These are phyloP conservation scores for Heteronetta atricapilla DNA, from an alignment of 2,113 vertebrate genomes.

Conservation along the genomic window DNA sequence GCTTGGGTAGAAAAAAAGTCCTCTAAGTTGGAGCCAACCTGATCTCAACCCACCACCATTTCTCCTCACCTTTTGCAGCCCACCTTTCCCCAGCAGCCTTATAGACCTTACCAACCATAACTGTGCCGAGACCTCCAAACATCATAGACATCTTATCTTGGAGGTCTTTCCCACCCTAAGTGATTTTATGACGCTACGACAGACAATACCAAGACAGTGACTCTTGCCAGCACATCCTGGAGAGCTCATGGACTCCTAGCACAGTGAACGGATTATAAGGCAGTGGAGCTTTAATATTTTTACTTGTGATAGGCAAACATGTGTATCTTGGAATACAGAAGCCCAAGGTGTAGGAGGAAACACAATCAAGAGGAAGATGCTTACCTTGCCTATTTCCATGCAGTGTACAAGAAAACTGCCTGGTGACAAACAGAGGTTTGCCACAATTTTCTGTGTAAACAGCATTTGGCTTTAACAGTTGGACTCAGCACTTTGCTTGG, in stretches of 20 bases:
- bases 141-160: background rate
- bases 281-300: background rate
- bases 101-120: background rate
- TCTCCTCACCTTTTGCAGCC: background rate
- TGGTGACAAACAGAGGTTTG: background rate
- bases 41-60: background rate
- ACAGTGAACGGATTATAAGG: background rate
- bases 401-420: background rate
- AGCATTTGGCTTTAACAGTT: background rate
- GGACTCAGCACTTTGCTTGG: background rate
- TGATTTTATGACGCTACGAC: background rate
- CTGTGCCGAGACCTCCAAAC: background rate
- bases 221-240: accelerated
- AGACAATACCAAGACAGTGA: background rate
- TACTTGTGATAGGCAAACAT: background rate
- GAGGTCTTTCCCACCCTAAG: too few species aligned
- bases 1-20: background rate
- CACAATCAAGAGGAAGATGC: background rate
- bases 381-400: background rate
- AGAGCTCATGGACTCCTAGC: background rate
- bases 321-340: background rate
- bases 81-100: background rate
- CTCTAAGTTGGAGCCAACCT: background rate
- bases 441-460: background rate
- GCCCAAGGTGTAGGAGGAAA: background rate